phyloP scores from a whole-genome alignment of 2,113 vertebrate genomes.

The Pelobates fuscus region DNA sequence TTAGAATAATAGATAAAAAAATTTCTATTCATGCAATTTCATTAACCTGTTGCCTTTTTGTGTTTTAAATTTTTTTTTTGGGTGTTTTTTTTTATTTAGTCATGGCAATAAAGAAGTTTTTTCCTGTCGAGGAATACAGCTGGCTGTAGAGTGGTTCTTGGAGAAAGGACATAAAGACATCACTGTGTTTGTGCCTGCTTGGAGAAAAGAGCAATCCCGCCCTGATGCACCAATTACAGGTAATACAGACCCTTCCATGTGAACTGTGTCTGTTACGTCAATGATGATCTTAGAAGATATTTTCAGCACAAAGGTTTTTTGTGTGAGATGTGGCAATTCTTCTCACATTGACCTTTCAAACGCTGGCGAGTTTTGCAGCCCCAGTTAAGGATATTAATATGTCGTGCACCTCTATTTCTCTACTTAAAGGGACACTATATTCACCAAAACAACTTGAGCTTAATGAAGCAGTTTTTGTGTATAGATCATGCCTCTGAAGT shows the following conservation, averaged over 20 bases:
- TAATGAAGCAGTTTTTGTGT: too few relatives aligned
- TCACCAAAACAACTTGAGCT: too few relatives aligned
- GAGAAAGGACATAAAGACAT: constrained; percentile 98
- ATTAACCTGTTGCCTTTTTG: not conserved
- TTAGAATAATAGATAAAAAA: not conserved
- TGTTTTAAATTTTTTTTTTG: not conserved
- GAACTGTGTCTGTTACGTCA: not conserved
- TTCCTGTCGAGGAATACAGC: constrained; percentile 94
- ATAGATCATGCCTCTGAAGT: too few relatives aligned
- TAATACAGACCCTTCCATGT: constrained; percentile 55
- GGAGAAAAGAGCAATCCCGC: constrained; percentile 97
- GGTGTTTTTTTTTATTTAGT: constrained; percentile 71
- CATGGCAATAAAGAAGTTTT: constrained; percentile 99
- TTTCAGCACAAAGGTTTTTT: not conserved
- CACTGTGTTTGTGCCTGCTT: constrained; percentile 96
- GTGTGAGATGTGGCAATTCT: not conserved
- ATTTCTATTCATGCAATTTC: not conserved
- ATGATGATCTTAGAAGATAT: too few relatives aligned
- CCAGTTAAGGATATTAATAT: too few relatives aligned
- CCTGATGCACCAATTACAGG: constrained; percentile 96
- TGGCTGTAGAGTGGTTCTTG: constrained; percentile 96
- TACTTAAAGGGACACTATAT: too few relatives aligned
- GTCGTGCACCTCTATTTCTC: too few relatives aligned
- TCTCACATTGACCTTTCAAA: not conserved
- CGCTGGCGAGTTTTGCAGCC: too few relatives aligned